Evolutionary conservation across 2,797 vertebrate species (phyloP).

Genomic region (Momotus momota): DNA sequence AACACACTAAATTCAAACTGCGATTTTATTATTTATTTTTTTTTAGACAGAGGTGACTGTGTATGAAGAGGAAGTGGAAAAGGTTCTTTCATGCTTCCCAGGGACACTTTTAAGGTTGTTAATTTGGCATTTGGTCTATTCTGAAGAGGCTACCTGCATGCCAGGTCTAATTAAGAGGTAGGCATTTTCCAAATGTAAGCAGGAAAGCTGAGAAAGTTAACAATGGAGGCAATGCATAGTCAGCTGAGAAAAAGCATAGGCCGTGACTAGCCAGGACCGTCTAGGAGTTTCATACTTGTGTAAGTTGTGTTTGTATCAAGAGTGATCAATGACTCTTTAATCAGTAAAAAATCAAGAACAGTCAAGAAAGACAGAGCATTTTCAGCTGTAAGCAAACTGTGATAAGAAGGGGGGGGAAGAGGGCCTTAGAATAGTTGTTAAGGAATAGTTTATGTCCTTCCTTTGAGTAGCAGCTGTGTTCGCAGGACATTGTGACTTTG

Average conservation of each 20-base stretch:
- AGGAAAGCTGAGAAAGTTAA: neutral
- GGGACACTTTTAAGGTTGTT: neutral
- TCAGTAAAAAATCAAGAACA: neutral
- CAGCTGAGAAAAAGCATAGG: neutral
- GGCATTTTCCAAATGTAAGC: neutral
- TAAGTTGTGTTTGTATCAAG: neutral
- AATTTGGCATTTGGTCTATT: neutral
- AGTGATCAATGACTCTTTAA: neutral
- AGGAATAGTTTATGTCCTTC: too few relatives aligned
- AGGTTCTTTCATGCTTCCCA: neutral
- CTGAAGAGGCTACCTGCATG: neutral
- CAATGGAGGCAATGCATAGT: neutral
- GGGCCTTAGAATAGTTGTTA: too few relatives aligned
- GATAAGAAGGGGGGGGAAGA: too few relatives aligned
- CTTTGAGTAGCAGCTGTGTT: too few relatives aligned
- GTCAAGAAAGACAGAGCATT: neutral
- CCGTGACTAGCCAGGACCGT: neutral
- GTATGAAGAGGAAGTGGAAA: neutral
- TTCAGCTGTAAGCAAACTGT: neutral
- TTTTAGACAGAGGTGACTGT: neutral
- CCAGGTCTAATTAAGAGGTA: neutral
- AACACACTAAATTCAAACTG: neutral
- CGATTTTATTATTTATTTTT: neutral
- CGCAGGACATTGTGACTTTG: too few relatives aligned
- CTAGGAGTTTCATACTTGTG: neutral